Conservation (phyloP, 2,797 vertebrate genomes). For the Rhodeus uyekii region DNA sequence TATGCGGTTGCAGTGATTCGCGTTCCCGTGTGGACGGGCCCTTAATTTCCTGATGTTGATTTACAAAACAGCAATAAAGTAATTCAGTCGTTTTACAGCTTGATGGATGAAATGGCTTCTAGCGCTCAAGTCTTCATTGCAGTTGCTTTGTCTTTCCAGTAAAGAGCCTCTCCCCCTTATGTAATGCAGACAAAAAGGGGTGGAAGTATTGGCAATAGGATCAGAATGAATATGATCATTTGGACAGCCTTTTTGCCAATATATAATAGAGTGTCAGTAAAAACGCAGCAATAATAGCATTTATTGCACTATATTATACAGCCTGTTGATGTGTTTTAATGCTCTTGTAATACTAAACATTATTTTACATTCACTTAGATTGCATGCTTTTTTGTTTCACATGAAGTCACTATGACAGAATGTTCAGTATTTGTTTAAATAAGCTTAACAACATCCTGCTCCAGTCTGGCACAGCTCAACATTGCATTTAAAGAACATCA, state of each 20-base stretch:
- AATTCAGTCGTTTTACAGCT: slow-evolving; percentile 1
- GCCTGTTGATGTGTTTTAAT: background rate
- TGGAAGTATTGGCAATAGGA: background rate
- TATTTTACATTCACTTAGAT: background rate
- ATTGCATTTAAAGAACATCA: background rate
- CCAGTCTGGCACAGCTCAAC: background rate
- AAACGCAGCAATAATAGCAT: background rate
- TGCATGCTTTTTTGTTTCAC: background rate
- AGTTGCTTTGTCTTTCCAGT: slow-evolving; percentile 1
- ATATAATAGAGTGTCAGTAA: background rate
- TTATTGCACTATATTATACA: background rate
- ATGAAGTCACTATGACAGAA: slow-evolving; percentile 7
- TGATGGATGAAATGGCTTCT: background rate
- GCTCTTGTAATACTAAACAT: background rate
- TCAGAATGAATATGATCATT: background rate
- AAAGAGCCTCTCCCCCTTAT: background rate
- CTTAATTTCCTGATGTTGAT: background rate
- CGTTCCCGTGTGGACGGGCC: too few species aligned
- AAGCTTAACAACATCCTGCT: slow-evolving; percentile 1
- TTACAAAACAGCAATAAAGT: background rate
- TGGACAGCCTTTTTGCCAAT: background rate
- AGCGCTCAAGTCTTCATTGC: background rate
- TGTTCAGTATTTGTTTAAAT: slow-evolving; percentile 3
- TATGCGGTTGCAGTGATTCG: too few species aligned
- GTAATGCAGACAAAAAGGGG: background rate